Evolutionary conservation across 2,113 vertebrate species (phyloP).

Genomic region (Pseudorasbora parva): DNA sequence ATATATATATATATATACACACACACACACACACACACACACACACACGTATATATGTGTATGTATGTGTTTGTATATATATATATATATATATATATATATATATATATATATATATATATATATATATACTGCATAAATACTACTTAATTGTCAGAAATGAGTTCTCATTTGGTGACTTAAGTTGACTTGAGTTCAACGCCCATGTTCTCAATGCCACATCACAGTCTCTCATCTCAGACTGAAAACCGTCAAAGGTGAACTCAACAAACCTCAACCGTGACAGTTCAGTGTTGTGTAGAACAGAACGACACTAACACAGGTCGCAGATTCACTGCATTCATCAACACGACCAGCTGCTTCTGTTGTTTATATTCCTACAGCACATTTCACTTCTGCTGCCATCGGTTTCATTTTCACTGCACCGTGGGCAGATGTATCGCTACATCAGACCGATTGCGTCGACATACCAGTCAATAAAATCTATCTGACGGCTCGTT

Average conservation of each 20-base stretch:
- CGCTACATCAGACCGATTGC: background rate
- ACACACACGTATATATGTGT: too few relatives aligned
- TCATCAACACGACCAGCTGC: background rate
- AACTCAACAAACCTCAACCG: background rate
- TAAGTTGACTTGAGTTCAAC: background rate
- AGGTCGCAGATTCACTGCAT: background rate
- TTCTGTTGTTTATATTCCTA: background rate
- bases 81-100: too few relatives aligned
- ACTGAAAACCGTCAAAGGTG: background rate
- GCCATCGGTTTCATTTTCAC: background rate
- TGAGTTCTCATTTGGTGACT: background rate
- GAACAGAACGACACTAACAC: background rate
- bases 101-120: too few relatives aligned
- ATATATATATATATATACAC: too few relatives aligned
- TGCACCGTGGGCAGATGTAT: too few relatives aligned
- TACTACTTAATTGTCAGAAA: background rate
- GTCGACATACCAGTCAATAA: too few relatives aligned
- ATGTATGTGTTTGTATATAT: too few relatives aligned
- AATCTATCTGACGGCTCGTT: background rate
- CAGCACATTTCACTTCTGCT: background rate
- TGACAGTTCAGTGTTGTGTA: background rate
- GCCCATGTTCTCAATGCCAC: background rate
- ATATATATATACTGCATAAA: too few relatives aligned
- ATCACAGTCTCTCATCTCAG: background rate
- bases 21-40: too few relatives aligned